These are phyloP conservation scores for Protophormia terraenovae DNA, from an alignment of 2,888 invertebrate genomes.

Conservation along the genomic window DNA sequence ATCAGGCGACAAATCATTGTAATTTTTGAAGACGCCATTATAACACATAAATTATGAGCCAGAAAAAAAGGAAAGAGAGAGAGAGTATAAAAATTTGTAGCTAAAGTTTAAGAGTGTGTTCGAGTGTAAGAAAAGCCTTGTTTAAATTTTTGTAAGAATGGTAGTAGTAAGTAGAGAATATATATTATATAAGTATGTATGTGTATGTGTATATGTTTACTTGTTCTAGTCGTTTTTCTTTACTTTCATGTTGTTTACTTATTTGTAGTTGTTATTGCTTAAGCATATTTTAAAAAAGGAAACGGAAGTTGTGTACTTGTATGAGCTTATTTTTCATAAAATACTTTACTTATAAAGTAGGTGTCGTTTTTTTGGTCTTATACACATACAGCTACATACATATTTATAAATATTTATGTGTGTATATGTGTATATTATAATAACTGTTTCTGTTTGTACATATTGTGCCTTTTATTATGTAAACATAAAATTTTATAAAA, in stretches of 20 bases:
- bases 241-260: conserved; percentile 7
- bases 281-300: conserved; percentile 60
- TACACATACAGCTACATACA: background rate
- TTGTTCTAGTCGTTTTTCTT: background rate
- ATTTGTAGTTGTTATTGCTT: conserved; percentile 45
- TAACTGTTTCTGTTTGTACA: background rate
- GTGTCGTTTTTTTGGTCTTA: conserved; percentile 47
- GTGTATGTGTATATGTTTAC: conserved; percentile 12
- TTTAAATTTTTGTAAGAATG: background rate
- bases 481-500: conserved; percentile 50
- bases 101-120: too few species aligned
- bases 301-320: conserved; percentile 64
- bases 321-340: conserved; percentile 56
- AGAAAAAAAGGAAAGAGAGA: too few species aligned
- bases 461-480: conserved; percentile 19
- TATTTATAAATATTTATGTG: background rate
- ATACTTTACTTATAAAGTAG: conserved; percentile 47
- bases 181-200: background rate
- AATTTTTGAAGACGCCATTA: conserved; percentile 68
- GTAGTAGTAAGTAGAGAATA: background rate
- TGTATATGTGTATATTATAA: background rate
- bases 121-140: background rate
- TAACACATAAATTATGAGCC: conserved; percentile 64
- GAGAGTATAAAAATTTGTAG: too few species aligned
- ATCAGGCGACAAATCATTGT: conserved; percentile 68